phyloP scores from a whole-genome alignment of 2,888 invertebrate species.

The Odontomyia ornata region DNA sequence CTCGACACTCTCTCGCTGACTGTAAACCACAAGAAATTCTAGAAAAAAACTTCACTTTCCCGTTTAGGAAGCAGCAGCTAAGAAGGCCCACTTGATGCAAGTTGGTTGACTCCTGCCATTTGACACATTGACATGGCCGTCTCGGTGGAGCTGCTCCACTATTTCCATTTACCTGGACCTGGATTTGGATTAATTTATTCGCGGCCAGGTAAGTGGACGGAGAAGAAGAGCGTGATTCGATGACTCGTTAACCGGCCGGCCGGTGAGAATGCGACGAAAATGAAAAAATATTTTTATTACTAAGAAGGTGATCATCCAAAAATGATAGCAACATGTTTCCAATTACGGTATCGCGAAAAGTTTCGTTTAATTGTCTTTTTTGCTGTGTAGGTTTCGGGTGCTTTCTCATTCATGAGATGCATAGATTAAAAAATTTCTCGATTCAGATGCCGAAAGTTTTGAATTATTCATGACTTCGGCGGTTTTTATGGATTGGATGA shows the following conservation, averaged over 20 bases:
- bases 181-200: neutral
- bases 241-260: neutral
- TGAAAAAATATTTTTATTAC: neutral
- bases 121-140: constrained; percentile 35
- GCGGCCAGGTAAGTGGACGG: neutral
- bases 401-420: constrained; percentile 4
- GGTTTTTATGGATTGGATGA: neutral
- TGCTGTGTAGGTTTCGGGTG: neutral
- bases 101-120: constrained; percentile 37
- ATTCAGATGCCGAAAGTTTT: neutral
- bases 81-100: constrained; percentile 27
- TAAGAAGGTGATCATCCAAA: constrained; percentile 1
- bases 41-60: constrained; percentile 20
- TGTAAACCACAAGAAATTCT: constrained; percentile 20
- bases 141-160: neutral
- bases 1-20: neutral
- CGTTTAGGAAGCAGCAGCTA: neutral
- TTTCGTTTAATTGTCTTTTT: neutral
- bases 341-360: neutral
- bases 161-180: neutral
- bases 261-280: constrained; percentile 6
- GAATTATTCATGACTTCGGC: neutral
- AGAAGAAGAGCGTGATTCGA: neutral
- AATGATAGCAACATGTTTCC: neutral
- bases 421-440: neutral